Evolutionary conservation across 2,888 invertebrate species (phyloP), one percentile per base, ranked within the genome.

Genomic region (Lepidochitona cinerea): DNA sequence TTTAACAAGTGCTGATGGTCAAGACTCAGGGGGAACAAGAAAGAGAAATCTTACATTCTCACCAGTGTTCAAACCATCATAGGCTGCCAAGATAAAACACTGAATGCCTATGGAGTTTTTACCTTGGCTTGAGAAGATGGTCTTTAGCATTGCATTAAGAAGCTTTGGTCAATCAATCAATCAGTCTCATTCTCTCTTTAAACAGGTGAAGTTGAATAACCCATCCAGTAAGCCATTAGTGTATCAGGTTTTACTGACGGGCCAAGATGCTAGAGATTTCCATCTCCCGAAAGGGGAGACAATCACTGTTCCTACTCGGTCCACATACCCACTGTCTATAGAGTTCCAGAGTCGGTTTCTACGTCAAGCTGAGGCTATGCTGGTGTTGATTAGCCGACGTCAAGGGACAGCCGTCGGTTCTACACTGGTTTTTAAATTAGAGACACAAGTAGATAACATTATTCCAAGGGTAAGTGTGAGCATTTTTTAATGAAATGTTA

Each of bases 191-290:
- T n/a, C n/a, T n/a, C n/a, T 70, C 23, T 29, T 12, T 14, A 53
- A 71, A n/a, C 81, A 90, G 89, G 87, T 90, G 35, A 87, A 87
- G 71, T 73, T 90, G 52, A 86, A 81, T 70, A 91, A 90, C 80
- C 88, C 91, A 3, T 89, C 87, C 76, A 76, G 77, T 32, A 89
- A 90, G 76, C 83, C 89, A 1, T 79, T 91, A 66, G 80, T 83
- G n/a, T 91, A 91, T 81, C 81, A 86, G 36, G 85, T 89, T 0
- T 74, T 88, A 65, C 70, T 91, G 23, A 87, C 89, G 18, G 91
- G 91, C 1, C 80, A 75, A 7, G 90, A 90, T 79, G 85, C 89
- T 6, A 67, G 79, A 1, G 89, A 90, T 75, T 91, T 91, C 80
- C 69, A 67, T 18, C 80, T 90, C 0, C 89, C 89, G 2, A 89